phyloP scores from a whole-genome alignment of 2,797 vertebrate genomes.

The Lepilemur septentrionalis region DNA sequence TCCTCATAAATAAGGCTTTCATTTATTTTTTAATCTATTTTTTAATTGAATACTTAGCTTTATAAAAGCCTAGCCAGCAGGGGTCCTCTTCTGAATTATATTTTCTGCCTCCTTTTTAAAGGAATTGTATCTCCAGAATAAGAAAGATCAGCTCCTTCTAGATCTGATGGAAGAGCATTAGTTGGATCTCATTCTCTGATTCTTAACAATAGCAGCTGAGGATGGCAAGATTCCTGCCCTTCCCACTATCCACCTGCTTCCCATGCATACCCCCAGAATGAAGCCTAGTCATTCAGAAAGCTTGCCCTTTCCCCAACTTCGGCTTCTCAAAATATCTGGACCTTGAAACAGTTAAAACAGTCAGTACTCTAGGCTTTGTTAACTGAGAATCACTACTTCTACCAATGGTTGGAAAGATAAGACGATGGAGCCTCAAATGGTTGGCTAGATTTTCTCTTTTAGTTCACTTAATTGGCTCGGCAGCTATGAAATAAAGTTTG shows the following conservation, averaged over 20 bases:
- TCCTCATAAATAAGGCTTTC: neutral
- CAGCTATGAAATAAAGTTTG: neutral
- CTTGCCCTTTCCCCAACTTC: neutral
- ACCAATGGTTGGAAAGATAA: neutral
- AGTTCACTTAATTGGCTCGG: neutral
- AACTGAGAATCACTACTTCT: neutral
- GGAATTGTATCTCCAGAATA: neutral
- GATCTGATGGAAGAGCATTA: neutral
- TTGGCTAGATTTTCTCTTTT: neutral
- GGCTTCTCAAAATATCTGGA: neutral
- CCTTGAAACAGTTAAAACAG: neutral
- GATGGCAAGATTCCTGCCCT: neutral
- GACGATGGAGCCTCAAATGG: neutral
- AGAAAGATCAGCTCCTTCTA: neutral
- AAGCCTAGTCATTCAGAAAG: neutral
- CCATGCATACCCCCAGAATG: neutral
- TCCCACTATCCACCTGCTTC: neutral
- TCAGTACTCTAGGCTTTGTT: neutral
- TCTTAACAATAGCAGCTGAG: neutral
- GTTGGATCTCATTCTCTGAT: neutral
- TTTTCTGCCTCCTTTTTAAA: neutral
- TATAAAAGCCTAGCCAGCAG: neutral
- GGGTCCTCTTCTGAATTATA: neutral
- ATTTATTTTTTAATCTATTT: neutral
- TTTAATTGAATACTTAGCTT: neutral